These are phyloP conservation scores for Melanaphis sacchari DNA, from an alignment of 1,140 invertebrate species.

Conservation along the genomic window DNA sequence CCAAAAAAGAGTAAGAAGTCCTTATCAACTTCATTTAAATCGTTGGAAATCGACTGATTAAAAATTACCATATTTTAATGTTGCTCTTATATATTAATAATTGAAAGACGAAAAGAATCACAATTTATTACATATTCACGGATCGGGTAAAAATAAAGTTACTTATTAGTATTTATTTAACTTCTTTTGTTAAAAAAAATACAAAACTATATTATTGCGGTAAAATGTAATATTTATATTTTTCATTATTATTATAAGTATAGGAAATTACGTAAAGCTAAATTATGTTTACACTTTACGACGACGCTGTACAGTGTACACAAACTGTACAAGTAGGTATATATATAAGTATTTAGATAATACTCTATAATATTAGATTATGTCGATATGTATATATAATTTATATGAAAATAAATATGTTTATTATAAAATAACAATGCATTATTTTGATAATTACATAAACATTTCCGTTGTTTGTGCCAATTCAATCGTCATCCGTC, in stretches of 20 bases:
- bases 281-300: too few species aligned
- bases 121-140: not conserved
- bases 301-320: not conserved
- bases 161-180: not conserved
- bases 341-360: not conserved
- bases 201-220: not conserved
- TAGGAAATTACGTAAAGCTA: not conserved
- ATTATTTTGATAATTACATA: not conserved
- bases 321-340: not conserved
- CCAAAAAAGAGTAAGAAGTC: constrained; percentile 53
- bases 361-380: not conserved
- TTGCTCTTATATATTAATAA: not conserved
- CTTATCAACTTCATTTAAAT: constrained; percentile 30
- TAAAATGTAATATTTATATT: not conserved
- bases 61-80: not conserved
- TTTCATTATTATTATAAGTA: not conserved
- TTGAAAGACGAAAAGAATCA: not conserved
- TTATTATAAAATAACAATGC: not conserved
- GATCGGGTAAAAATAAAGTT: constrained; percentile 13
- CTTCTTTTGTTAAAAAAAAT: not conserved
- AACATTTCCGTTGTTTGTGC: too few species aligned
- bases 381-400: not conserved
- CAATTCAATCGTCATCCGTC: too few species aligned
- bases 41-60: constrained; percentile 49
- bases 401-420: not conserved